A percentile compares a stretch with the other conserved stretches of the same genome.
These are phyloP conservation scores for Acanthosoma haemorrhoidale DNA, from an alignment of 2,888 invertebrate species.

Conservation along the genomic window DNA sequence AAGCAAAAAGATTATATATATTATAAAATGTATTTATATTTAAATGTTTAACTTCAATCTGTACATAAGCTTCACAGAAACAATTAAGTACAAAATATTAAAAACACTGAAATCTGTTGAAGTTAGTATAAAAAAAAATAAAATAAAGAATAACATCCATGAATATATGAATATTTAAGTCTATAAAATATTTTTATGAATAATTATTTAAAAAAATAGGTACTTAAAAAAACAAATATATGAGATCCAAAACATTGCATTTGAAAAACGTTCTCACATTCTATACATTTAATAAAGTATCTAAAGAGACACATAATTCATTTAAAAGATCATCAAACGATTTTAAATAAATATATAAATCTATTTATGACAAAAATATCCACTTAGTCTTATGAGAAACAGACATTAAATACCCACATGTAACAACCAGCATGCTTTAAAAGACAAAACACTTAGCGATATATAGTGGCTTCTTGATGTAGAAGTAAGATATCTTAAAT, in stretches of 20 bases:
- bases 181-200: conserved; percentile 17
- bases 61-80: conserved; percentile 31
- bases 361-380: conserved; percentile 28
- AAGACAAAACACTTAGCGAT: conserved; percentile 19
- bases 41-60: conserved; percentile 31
- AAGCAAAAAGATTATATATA: background rate
- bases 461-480: background rate
- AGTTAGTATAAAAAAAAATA: conserved; percentile 17
- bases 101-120: conserved; percentile 1
- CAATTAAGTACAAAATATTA: conserved; percentile 28
- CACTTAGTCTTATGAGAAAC: conserved; percentile 26
- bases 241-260: conserved; percentile 31
- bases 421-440: conserved; percentile 18
- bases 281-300: conserved; percentile 28
- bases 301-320: conserved; percentile 24
- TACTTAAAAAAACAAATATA: conserved; percentile 19
- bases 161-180: conserved; percentile 2
- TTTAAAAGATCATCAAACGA: conserved; percentile 10
- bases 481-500: background rate
- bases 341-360: conserved; percentile 29
- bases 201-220: background rate
- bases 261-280: conserved; percentile 22
- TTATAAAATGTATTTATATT: conserved; percentile 23
- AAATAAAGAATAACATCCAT: conserved; percentile 8
- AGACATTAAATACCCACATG: conserved; percentile 19